Evolutionary conservation across 1,140 invertebrate genomes (phyloP), one percentile per base, ranked within the genome.

Genomic region (Zaprionus inermis): DNA sequence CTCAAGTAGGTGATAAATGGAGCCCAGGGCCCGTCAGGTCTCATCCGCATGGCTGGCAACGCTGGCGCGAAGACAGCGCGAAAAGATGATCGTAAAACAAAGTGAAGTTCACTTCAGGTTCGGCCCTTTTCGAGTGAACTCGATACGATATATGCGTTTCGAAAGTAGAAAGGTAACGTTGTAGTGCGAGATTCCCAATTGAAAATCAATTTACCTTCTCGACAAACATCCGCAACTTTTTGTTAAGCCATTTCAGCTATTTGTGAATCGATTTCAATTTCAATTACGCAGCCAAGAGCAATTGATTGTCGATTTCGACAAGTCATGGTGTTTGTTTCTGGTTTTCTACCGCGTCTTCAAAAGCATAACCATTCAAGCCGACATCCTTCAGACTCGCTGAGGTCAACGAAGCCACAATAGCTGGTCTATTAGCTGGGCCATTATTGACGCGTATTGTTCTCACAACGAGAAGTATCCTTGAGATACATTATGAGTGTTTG

Each of bases 361-460:
- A 57, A 2, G n/a, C 16, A 12, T 12, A 49, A 49, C 12, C 22
- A 49, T 49, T 10, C 7, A 16, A 16, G n/a, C 38, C 6, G n/a
- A 44, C 38, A 44, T 44, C 38, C 44, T 49, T 49, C 44, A 49
- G 44, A 32, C 44, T 1, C 44, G 2, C 44, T 12, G 44, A 18
- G 20, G 11, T 49, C 44, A 49, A 14, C 7, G 12, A 38, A n/a
- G 41, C 7, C 18, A 49, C 38, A 49, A 49, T 49, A 49, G 44
- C 44, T 22, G 44, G 18, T 9, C 44, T 49, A 49, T 49, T 49
- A 49, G 32, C 30, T 18, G 60, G 56, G 58, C 72, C 59, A 70
- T 75, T 75, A 67, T 75, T 70, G 64, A 65, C n/a, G n/a, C 55
- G 69, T 72, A 73, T 86, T 86, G 82, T 85, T 82, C 82, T 82